phyloP scores from a whole-genome alignment of 2,113 vertebrate genomes.

The Poeciliopsis occidentalis region DNA sequence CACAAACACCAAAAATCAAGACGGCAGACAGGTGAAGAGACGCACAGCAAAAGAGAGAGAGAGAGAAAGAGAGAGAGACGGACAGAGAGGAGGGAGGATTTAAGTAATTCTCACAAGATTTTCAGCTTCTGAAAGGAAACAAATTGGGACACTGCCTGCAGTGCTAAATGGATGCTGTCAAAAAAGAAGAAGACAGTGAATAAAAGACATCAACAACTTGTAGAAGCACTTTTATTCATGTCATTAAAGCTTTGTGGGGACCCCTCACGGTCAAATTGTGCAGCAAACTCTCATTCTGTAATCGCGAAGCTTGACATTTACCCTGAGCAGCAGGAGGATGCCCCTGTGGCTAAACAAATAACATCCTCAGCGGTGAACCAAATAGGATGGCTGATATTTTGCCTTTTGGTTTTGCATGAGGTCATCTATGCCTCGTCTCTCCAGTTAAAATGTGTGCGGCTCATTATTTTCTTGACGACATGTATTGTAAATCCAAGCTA shows the following conservation, averaged over 20 bases:
- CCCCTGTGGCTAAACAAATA: constrained; percentile 67
- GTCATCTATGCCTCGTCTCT: constrained; percentile 59
- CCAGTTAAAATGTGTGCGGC: constrained; percentile 6
- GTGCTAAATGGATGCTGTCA: constrained; percentile 10
- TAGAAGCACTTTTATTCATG: constrained; percentile 23
- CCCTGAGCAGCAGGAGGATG: constrained; percentile 49
- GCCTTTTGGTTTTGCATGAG: constrained; percentile 74
- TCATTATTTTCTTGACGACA: constrained; percentile 44
- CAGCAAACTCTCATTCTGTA: constrained; percentile 33
- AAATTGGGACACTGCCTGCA: constrained; percentile 30
- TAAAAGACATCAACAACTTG: constrained; percentile 12
- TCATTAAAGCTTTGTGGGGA: constrained; percentile 26
- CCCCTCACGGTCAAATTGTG: constrained; percentile 29
- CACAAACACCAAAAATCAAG: constrained; percentile 43
- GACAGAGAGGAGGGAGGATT: not conserved
- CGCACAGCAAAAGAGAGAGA: not conserved
- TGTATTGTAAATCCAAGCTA: constrained; percentile 39
- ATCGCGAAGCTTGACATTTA: constrained; percentile 45
- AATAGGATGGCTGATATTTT: constrained; percentile 52
- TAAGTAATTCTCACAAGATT: constrained; percentile 12
- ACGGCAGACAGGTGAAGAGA: constrained; percentile 29
- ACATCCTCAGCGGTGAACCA: constrained; percentile 50
- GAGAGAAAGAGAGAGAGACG: not conserved
- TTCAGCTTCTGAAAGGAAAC: constrained; percentile 2
- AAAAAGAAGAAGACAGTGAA: constrained; percentile 22